Conservation (phyloP, 2,113 vertebrate genomes). For the Gracilinanus agilis region DNA sequence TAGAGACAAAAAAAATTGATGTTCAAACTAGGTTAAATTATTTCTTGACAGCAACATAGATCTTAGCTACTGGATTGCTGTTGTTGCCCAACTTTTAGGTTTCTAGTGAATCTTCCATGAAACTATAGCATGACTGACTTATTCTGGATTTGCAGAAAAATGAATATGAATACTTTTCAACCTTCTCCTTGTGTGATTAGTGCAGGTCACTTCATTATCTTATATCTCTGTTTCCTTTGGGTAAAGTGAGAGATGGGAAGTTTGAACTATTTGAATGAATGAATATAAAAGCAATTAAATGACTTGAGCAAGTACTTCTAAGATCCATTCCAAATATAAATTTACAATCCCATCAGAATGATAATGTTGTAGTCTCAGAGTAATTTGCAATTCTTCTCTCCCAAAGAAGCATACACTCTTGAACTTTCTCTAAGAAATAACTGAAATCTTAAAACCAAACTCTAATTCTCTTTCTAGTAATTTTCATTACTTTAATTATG, state of each 20-base stretch:
- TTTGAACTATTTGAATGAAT: neutral
- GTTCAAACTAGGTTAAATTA: neutral
- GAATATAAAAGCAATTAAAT: neutral
- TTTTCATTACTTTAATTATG: slow-evolving; percentile 20
- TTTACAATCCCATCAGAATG: neutral
- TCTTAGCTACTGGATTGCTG: neutral
- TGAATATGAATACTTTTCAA: neutral
- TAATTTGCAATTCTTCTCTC: slow-evolving; percentile 40
- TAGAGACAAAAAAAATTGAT: neutral
- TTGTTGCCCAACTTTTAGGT: neutral
- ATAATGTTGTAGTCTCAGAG: neutral
- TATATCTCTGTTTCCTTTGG: neutral
- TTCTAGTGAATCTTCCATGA: neutral
- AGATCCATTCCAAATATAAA: neutral
- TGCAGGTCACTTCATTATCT: neutral
- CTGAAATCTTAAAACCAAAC: slow-evolving; percentile 9
- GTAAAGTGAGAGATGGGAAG: neutral
- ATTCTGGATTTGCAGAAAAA: neutral
- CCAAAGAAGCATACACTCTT: neutral
- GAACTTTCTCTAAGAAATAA: neutral
- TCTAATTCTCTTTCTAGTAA: neutral
- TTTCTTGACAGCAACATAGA: neutral
- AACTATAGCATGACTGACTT: neutral
- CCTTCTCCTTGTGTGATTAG: neutral
- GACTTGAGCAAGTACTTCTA: neutral